Base-by-base conservation (phyloP, 2,888 invertebrate species). In the Ichneumon xanthorius region DNA sequence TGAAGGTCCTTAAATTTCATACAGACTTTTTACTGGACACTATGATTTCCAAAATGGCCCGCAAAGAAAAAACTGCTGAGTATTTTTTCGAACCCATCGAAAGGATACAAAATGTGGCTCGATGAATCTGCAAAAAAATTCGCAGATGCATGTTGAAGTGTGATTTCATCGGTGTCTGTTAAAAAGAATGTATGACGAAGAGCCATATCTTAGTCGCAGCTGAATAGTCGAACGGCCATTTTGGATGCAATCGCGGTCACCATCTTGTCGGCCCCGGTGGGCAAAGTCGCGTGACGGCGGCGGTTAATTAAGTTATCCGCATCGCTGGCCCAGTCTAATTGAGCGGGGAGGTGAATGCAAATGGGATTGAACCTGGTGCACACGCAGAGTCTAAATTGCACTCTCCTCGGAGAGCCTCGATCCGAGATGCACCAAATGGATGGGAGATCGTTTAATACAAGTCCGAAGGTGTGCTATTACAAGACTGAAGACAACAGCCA, bases 281-380 rank as follows among this genome's bases (percentile, higher is more conserved):
- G 45, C 71, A 14, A 45, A 37, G 40, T 75, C 63, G 73, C 83
- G 83, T 83, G 75, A 75, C 53, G 40, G 19, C 40, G 76, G 14
- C 40, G 61, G 79, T 75, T 80, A 83, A 80, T 80, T 75, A 80
- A 75, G 83, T 63, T 71, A 75, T 75, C n/a, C 33, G 61, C 61
- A 40, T 50, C 48, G 67, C 63, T 68, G 33, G 19, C 26, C 50
- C 37, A 30, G 5, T 45, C 67, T 70, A 79, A 82, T 82, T 73
- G 72, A 82, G 82, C 37, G 6, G 65, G 16, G 26, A 68, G 61
- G 61, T 9, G 61, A 68, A 79, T 78, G 82, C 50, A 73, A 67
- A 79, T 78, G 48, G 78, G 33, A 53, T 70, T 7, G 40, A 48
- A 55, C 33, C 6, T 22, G 53, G 53, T 70, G 68, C 63, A 77